Conservation (phyloP, 2,113 vertebrate species). For the Promerops cafer region DNA sequence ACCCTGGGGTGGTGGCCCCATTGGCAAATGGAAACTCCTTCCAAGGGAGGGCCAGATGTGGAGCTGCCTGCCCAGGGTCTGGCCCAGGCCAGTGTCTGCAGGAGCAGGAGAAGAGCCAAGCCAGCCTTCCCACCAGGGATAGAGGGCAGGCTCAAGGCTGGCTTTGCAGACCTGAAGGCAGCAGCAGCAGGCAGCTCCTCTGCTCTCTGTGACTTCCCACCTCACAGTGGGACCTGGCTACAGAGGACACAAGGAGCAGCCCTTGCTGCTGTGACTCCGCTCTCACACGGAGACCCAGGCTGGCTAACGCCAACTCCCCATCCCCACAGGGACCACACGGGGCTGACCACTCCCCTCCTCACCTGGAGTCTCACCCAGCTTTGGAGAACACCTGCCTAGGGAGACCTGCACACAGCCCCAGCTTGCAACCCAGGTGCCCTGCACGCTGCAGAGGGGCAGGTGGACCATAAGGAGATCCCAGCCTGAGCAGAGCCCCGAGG, state of each 20-base stretch:
- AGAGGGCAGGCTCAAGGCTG: background rate
- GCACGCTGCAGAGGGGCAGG: fast-evolving
- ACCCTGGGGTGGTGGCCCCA: background rate
- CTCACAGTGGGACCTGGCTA: background rate
- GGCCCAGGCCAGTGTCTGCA: background rate
- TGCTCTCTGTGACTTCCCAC: background rate
- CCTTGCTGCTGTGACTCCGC: background rate
- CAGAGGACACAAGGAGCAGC: background rate
- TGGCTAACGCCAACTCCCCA: background rate
- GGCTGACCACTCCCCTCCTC: background rate
- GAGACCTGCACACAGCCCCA: background rate
- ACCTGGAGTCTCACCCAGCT: background rate
- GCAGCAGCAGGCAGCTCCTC: background rate
- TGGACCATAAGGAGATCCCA: background rate
- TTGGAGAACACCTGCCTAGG: background rate
- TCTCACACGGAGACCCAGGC: background rate
- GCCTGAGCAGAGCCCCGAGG: background rate
- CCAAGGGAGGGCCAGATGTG: background rate
- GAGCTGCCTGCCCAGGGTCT: background rate
- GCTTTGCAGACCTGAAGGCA: background rate
- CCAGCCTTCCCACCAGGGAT: background rate
- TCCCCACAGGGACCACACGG: background rate
- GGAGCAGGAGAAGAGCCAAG: background rate
- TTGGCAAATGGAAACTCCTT: background rate
- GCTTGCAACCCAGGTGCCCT: background rate